Percentiles rank a stretch among this genome's conserved stretches.
Conservation (phyloP, 2,888 invertebrate species). For the Villa cingulata region DNA sequence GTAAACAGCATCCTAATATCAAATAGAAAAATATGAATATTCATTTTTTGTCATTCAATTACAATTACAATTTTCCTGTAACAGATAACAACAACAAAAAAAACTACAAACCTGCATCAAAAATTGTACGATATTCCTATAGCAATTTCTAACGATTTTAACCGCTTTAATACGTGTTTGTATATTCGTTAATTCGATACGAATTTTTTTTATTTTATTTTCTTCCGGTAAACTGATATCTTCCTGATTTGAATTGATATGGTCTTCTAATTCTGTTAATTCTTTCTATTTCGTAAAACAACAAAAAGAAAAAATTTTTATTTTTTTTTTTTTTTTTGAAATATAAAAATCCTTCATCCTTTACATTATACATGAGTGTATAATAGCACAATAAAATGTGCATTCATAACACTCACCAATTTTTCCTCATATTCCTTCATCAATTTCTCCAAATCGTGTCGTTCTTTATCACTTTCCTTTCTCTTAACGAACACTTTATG, state of each 20-base stretch:
- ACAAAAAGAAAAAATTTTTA: no score
- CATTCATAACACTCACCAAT: slow-evolving; percentile 17
- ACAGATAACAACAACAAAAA: no score
- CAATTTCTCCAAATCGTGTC: slow-evolving; percentile 21
- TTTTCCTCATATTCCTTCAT: slow-evolving; percentile 22
- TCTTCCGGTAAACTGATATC: slow-evolving; percentile 28
- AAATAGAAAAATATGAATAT: not conserved
- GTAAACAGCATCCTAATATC: slow-evolving; percentile 27
- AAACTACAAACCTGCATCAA: slow-evolving; percentile 14
- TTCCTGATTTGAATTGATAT: slow-evolving; percentile 28
- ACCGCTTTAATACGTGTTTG: slow-evolving; percentile 29
- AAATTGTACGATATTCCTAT: slow-evolving; percentile 28
- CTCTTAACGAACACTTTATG: slow-evolving; percentile 31
- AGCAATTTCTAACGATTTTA: slow-evolving; percentile 28
- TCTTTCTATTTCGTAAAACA: not conserved
- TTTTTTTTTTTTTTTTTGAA: no score
- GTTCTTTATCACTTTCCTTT: slow-evolving; percentile 30
- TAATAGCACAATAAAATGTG: no score
- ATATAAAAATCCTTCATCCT: no score
- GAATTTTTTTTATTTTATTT: slow-evolving; percentile 21
- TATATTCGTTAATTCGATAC: slow-evolving; percentile 29
- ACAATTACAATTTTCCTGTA: no score
- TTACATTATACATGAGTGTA: no score
- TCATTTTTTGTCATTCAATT: no score
- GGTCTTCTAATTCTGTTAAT: slow-evolving; percentile 25